Base-by-base conservation (phyloP, 2,113 vertebrate species). In the Typhlomys cinereus region DNA sequence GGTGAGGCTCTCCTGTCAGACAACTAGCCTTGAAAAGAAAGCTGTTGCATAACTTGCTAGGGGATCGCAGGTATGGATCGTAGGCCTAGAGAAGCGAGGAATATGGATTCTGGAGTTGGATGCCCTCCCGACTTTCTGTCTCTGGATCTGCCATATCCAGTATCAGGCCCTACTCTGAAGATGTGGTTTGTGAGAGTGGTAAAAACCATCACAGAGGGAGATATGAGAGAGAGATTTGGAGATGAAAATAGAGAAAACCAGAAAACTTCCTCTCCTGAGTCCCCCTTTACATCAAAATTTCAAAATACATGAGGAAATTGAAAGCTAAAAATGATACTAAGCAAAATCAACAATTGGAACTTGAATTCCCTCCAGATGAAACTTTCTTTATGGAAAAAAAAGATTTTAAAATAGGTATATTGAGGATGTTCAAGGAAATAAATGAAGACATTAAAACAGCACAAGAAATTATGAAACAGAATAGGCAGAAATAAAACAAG, bases 401-500 rank as follows among this genome's bases (percentile, higher is more conserved):
- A 91, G 71, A 87, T 94, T 92, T 94, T 41, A 93, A 94, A 95
- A 93, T 88, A 95, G 93, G 84, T 54, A 90, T 82, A 84, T 80
- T 95, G 94, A 93, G 46, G 73, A 89, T 91, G 73, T 91, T 94
- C 78, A 90, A 91, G 85, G 88, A 93, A 92, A 96, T 69, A 92
- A 96, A 89, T 85, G 78, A 89, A 95, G 90, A 91, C 57, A 69
- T 92, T 85, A 92, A 80, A 91, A 91, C 41, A 90, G 84, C 92
- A 86, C 74, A 91, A 95, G 85, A 90, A 95, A 95, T 91, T 89
- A 96, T 78, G 73, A 91, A 92, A 88, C 73, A 82, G 88, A 94
- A 93, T 39, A 93, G 73, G 67, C 85, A 93, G 80, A 93, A 94
- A 95, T 96, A 94, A 95, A 97, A 94, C 23, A 89, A 89, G 88